Evolutionary conservation across 2,888 invertebrate species (phyloP).

Genomic region (Calameuta idolon): DNA sequence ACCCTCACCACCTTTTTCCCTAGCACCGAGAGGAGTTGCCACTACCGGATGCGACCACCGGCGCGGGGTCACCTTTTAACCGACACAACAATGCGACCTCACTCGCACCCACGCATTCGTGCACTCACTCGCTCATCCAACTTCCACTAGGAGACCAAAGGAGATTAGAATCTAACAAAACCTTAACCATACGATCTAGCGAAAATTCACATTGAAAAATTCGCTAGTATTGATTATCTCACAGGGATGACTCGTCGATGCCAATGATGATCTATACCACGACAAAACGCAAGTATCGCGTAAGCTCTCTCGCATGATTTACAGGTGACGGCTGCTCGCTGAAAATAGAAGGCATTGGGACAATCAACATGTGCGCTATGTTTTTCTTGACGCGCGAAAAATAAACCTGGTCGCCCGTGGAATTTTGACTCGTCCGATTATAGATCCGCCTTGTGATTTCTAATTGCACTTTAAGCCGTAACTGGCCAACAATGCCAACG

Average conservation of each 20-base stretch:
- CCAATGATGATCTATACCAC: neutral
- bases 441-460: slow-evolving; percentile 15
- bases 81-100: slow-evolving; percentile 5
- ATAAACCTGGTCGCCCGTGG: slow-evolving; percentile 42
- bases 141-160: neutral
- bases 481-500: slow-evolving; percentile 29
- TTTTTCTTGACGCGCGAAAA: slow-evolving; percentile 38
- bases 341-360: slow-evolving; percentile 39
- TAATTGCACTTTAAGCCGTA: slow-evolving; percentile 33
- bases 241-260: neutral
- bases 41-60: neutral
- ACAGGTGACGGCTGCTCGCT: slow-evolving; percentile 24
- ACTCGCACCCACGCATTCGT: neutral
- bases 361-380: slow-evolving; percentile 23
- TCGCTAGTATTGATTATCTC: neutral
- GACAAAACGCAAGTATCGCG: neutral
- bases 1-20: slow-evolving; percentile 25
- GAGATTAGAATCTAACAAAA: neutral
- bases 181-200: no score
- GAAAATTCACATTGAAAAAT: neutral
- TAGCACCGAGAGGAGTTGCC: neutral
- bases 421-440: slow-evolving; percentile 29
- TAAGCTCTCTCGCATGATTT: slow-evolving; percentile 6
- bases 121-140: neutral
- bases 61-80: neutral